A percentile compares a stretch with the other conserved stretches of the same genome.
These are phyloP conservation scores for Serripes groenlandicus DNA, from an alignment of 2,888 invertebrate species.

Conservation along the genomic window DNA sequence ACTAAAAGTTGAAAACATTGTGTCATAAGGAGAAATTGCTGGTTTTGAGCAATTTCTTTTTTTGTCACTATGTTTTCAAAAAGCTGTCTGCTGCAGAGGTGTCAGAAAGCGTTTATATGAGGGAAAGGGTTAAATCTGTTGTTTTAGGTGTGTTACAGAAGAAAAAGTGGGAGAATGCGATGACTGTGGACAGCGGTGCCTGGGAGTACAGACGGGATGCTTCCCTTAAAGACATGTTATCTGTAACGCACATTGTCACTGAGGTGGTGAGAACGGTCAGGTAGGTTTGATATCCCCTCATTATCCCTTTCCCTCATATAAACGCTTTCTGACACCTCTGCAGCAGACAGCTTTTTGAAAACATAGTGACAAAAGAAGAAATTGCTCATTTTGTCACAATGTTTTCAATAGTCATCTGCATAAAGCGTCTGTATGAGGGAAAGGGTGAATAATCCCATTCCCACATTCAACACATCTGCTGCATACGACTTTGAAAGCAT, in stretches of 20 bases:
- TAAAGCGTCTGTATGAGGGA: too few species aligned
- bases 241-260: constrained; percentile 88
- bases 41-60: not conserved
- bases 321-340: too few species aligned
- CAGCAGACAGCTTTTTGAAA: too few species aligned
- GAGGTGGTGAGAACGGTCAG: constrained; percentile 85
- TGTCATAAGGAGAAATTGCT: not conserved
- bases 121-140: not conserved
- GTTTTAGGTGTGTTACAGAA: constrained; percentile 78
- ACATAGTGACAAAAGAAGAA: too few species aligned
- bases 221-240: constrained; percentile 77
- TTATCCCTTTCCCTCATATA: too few species aligned
- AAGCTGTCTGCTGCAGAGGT: not conserved
- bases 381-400: too few species aligned
- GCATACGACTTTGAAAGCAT: too few species aligned
- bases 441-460: too few species aligned
- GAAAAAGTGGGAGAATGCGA: constrained; percentile 89
- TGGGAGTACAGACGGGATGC: constrained; percentile 87
- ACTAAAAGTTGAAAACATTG: not conserved
- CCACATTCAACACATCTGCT: too few species aligned
- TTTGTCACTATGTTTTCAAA: not conserved
- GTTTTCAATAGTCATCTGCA: too few species aligned
- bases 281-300: too few species aligned
- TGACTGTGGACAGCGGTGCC: constrained; percentile 92
- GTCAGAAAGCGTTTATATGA: not conserved